Percentiles rank a stretch among this genome's conserved stretches.
phyloP scores from a whole-genome alignment of 2,797 vertebrate genomes.

The Myotis vivesi region DNA sequence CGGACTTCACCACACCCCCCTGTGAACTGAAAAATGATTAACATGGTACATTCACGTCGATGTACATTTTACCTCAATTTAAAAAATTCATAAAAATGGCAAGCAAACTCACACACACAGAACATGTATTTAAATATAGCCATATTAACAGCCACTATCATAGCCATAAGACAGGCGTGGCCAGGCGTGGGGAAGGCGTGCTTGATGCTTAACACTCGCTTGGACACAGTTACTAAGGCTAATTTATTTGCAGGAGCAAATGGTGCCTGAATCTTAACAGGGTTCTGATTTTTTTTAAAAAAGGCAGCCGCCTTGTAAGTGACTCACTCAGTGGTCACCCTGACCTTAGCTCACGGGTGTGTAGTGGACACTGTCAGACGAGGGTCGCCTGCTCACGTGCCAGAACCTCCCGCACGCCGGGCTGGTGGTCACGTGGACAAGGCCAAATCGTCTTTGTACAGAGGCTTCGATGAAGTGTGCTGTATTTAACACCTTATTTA shows the following conservation, averaged over 20 bases:
- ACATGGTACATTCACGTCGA: background rate
- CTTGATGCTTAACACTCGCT: conserved; percentile 83
- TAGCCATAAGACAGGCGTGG: conserved; percentile 90
- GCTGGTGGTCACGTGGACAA: conserved; percentile 84
- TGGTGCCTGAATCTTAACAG: conserved; percentile 92
- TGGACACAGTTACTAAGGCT: conserved; percentile 86
- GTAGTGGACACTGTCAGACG: conserved; percentile 81
- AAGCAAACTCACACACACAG: background rate
- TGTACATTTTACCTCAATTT: background rate
- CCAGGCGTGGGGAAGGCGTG: conserved; percentile 87
- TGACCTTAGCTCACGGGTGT: conserved; percentile 81
- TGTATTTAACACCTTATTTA: conserved; percentile 99
- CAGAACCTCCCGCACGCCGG: conserved; percentile 81
- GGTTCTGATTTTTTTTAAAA: conserved; percentile 83
- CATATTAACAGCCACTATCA: no score
- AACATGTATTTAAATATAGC: background rate
- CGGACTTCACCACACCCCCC: background rate
- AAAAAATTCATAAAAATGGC: background rate
- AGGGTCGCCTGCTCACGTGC: conserved; percentile 81
- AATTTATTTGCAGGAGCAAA: conserved; percentile 94
- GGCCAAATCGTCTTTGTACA: conserved; percentile 95
- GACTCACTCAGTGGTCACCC: conserved; percentile 87
- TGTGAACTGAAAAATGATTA: background rate
- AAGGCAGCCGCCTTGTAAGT: conserved; percentile 91
- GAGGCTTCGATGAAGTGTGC: conserved; percentile 93